Evolutionary conservation across 2,797 vertebrate genomes (phyloP).

Genomic region (Schizopygopsis pylzovi): DNA sequence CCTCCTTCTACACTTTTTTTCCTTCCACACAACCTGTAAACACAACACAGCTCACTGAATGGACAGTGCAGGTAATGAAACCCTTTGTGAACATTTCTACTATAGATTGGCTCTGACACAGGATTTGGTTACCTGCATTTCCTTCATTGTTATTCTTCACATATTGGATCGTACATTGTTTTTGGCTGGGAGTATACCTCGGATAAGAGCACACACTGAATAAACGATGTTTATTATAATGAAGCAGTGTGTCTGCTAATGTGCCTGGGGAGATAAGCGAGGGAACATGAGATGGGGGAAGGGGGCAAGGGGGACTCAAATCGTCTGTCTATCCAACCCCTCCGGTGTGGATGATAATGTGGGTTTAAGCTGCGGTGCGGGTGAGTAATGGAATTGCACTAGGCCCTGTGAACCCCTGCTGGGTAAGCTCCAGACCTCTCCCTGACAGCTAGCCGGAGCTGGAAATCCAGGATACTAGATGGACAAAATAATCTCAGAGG

Average conservation of each 20-base stretch:
- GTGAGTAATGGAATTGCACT: slow-evolving; percentile 74
- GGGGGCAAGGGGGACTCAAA: slow-evolving; percentile 58
- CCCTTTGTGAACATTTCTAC: slow-evolving; percentile 17
- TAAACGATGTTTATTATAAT: slow-evolving; percentile 77
- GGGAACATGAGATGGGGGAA: slow-evolving; percentile 45
- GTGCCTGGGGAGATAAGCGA: slow-evolving; percentile 63
- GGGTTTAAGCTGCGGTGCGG: slow-evolving; percentile 71
- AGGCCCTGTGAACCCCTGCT: slow-evolving; percentile 54
- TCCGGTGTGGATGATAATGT: slow-evolving; percentile 67
- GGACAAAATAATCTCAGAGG: slow-evolving; percentile 23
- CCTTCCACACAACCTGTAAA: slow-evolving; percentile 15
- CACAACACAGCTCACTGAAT: slow-evolving; percentile 22
- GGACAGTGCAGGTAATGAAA: slow-evolving; percentile 8
- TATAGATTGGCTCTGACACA: not conserved
- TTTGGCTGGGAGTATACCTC: slow-evolving; percentile 21
- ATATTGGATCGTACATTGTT: slow-evolving; percentile 63
- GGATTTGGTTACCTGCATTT: slow-evolving; percentile 21
- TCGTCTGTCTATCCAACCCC: slow-evolving; percentile 68
- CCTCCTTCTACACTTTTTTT: not conserved
- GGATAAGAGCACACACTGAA: slow-evolving; percentile 65
- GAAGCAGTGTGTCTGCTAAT: slow-evolving; percentile 71
- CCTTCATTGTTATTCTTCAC: slow-evolving; percentile 43
- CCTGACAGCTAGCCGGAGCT: slow-evolving; percentile 39
- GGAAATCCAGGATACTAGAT: slow-evolving; percentile 12
- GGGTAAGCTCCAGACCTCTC: slow-evolving; percentile 72